Evolutionary conservation across 2,113 vertebrate genomes (phyloP).

Genomic region (Leucoraja erinaceus): DNA sequence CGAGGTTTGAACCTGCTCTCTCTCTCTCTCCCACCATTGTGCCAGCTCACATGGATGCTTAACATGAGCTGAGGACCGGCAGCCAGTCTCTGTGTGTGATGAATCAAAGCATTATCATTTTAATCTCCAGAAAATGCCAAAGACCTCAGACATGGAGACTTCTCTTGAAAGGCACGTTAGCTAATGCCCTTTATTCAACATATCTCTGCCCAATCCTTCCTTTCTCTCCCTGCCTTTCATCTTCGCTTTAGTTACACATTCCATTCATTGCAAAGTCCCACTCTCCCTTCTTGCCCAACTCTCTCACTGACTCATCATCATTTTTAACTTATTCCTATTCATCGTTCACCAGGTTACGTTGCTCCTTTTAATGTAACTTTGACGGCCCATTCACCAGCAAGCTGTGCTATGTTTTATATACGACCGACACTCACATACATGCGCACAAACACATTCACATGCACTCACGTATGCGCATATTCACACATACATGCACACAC

Average conservation of each 20-base stretch:
- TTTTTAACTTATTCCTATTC: not conserved
- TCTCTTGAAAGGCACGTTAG: not conserved
- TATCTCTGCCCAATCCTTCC: not conserved
- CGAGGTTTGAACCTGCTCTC: not conserved
- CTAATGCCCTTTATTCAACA: not conserved
- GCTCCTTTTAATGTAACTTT: not conserved
- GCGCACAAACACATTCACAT: no score
- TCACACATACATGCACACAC: not conserved
- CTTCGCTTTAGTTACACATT: not conserved
- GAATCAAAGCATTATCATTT: not conserved
- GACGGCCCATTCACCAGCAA: not conserved
- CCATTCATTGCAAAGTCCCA: not conserved
- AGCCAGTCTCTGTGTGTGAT: not conserved
- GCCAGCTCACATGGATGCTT: not conserved
- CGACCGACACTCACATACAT: no score
- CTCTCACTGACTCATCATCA: not conserved
- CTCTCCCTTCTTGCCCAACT: not conserved
- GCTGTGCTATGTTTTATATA: not conserved
- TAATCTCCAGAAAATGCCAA: constrained; percentile 1
- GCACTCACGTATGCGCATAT: no score
- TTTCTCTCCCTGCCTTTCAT: not conserved
- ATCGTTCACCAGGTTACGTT: not conserved
- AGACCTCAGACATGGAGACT: not conserved
- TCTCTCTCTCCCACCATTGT: not conserved
- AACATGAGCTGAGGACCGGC: not conserved